A percentile compares a stretch with the other conserved stretches of the same genome.
phyloP scores from a whole-genome alignment of 2,888 invertebrate species.

The Cancer borealis region DNA sequence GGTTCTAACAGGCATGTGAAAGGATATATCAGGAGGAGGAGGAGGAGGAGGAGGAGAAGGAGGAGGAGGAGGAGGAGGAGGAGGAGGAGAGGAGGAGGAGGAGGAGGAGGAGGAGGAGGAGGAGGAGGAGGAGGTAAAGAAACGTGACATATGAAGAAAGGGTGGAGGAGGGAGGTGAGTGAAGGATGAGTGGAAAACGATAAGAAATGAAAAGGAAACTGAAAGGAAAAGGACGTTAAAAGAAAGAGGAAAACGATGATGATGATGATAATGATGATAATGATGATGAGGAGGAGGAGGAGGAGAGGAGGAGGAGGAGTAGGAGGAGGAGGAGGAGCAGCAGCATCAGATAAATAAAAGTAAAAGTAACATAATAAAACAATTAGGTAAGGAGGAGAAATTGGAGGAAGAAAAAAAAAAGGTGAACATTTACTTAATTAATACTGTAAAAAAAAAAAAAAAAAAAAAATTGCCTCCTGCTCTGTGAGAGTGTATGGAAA shows the following conservation, averaged over 20 bases:
- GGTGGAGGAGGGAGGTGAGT: too few species aligned
- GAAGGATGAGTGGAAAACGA: too few species aligned
- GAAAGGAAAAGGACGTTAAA: neutral
- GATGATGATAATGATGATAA: neutral
- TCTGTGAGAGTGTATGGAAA: too few species aligned
- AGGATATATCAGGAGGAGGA: neutral
- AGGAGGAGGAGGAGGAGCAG: neutral
- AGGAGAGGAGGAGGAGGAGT: neutral
- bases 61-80: neutral
- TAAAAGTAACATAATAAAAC: neutral
- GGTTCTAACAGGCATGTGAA: slow-evolving; percentile 18
- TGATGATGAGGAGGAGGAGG: neutral
- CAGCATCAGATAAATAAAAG: neutral
- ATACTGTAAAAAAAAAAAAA: too few species aligned
- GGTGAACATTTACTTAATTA: neutral
- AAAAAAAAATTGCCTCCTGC: too few species aligned
- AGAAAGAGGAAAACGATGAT: neutral
- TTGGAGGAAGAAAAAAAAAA: neutral
- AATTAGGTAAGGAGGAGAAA: too few species aligned
- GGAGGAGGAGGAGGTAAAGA: too few species aligned
- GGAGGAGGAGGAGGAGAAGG: neutral
- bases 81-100: too few species aligned
- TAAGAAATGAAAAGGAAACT: too few species aligned
- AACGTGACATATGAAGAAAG: too few species aligned
- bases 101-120: too few species aligned